phyloP scores from a whole-genome alignment of 2,888 invertebrate genomes.

The Aporophyla lueneburgensis region DNA sequence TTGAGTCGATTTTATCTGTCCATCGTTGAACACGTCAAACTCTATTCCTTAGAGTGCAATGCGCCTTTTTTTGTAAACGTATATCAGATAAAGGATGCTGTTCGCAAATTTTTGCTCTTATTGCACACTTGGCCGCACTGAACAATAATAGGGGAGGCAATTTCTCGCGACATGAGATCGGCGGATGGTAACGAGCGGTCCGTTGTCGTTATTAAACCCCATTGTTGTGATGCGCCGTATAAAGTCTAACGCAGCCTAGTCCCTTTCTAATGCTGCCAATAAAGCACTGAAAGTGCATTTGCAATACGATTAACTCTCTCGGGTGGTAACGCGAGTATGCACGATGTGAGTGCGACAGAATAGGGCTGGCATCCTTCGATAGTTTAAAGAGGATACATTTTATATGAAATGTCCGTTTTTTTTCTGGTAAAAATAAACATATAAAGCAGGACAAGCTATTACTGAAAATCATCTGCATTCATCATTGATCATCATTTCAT shows the following conservation, averaged over 20 bases:
- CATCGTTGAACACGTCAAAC: slow-evolving; percentile 54
- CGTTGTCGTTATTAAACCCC: slow-evolving; percentile 84
- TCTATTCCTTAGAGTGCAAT: slow-evolving; percentile 45
- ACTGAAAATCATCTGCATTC: neutral
- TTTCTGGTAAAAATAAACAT: neutral
- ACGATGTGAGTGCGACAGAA: slow-evolving; percentile 60
- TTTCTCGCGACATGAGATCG: slow-evolving; percentile 81
- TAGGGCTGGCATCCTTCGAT: slow-evolving; percentile 56
- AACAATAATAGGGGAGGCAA: slow-evolving; percentile 82
- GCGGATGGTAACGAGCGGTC: slow-evolving; percentile 82
- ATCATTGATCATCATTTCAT: neutral
- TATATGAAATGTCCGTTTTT: neutral
- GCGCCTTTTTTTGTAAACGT: slow-evolving; percentile 63
- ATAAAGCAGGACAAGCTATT: neutral
- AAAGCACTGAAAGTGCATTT: slow-evolving; percentile 84
- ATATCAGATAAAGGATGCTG: slow-evolving; percentile 75
- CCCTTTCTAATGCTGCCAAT: slow-evolving; percentile 84
- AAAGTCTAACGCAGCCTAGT: slow-evolving; percentile 78
- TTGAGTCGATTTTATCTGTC: slow-evolving; percentile 47
- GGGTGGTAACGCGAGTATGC: slow-evolving; percentile 62
- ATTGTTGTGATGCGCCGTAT: slow-evolving; percentile 86
- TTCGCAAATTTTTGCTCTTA: slow-evolving; percentile 80
- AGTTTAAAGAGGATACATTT: neutral
- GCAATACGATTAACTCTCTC: slow-evolving; percentile 75
- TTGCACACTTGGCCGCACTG: slow-evolving; percentile 77